A percentile compares a stretch with the other conserved stretches of the same genome.
Conservation (phyloP, 2,797 vertebrate genomes). For the Triplophysa bombifrons region DNA sequence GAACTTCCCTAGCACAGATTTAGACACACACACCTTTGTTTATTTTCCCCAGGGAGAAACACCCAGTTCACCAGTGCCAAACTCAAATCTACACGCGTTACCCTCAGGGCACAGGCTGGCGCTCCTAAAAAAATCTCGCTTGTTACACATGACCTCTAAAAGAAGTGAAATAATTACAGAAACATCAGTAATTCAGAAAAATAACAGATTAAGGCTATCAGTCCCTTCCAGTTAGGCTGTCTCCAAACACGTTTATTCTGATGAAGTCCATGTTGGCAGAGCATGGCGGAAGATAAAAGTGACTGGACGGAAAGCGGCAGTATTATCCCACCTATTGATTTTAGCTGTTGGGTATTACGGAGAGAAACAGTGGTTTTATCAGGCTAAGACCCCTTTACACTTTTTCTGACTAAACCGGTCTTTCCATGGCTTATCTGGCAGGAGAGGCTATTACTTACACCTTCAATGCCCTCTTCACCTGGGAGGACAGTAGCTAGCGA, state of each 20-base stretch:
- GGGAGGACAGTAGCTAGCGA: constrained; percentile 8
- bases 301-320: constrained; percentile 84
- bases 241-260: constrained; percentile 2
- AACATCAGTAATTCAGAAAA: constrained; percentile 2
- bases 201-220: constrained; percentile 16
- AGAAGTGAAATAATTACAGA: constrained; percentile 21
- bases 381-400: constrained; percentile 89
- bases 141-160: constrained; percentile 9
- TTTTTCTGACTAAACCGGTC: constrained; percentile 92
- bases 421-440: constrained; percentile 90
- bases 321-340: constrained; percentile 98
- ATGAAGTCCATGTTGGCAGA: constrained; percentile 66
- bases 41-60: constrained; percentile 52
- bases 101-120: constrained; percentile 49
- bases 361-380: constrained; percentile 92
- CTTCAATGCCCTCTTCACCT: constrained; percentile 65
- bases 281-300: constrained; percentile 75
- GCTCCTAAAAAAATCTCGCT: constrained; percentile 46
- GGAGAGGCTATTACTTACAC: constrained; percentile 84
- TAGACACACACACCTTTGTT: constrained; percentile 43
- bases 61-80: constrained; percentile 50
- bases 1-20: constrained; percentile 70
- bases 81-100: constrained; percentile 34
- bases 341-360: constrained; percentile 96
- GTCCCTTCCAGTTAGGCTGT: not conserved